phyloP scores from a whole-genome alignment of 2,113 vertebrate species.

The Casuarius casuarius region DNA sequence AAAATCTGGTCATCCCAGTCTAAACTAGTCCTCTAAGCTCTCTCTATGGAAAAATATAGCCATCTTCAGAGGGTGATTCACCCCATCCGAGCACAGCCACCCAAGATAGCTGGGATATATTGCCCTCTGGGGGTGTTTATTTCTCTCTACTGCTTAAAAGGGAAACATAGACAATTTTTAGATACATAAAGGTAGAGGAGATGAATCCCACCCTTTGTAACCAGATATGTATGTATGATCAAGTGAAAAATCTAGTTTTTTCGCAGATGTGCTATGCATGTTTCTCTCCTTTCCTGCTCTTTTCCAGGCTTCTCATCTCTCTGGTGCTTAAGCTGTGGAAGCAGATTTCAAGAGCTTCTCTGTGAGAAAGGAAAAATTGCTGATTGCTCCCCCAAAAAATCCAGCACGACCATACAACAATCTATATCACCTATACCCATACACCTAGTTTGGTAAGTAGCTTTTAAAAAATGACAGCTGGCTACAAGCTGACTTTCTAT shows the following conservation, averaged over 20 bases:
- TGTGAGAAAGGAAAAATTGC: background rate
- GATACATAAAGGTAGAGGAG: background rate
- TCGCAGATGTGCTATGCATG: background rate
- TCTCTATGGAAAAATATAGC: background rate
- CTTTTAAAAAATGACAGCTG: background rate
- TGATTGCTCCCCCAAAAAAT: background rate
- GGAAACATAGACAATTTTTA: background rate
- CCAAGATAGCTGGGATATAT: background rate
- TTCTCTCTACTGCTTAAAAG: background rate
- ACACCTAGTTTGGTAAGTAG: background rate
- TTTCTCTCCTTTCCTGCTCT: background rate
- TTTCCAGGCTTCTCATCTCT: background rate
- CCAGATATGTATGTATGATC: background rate
- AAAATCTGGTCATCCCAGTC: background rate
- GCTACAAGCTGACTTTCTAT: background rate
- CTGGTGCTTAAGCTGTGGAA: background rate
- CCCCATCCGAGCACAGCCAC: accelerated
- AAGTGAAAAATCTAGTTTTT: background rate
- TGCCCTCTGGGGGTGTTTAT: slow-evolving; percentile 1
- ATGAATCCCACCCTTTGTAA: background rate
- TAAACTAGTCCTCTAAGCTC: background rate
- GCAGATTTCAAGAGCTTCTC: background rate
- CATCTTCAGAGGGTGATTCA: background rate
- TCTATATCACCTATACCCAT: background rate
- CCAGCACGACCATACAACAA: background rate